These are phyloP conservation scores for Sabatieria punctata DNA, from an alignment of 2,888 invertebrate genomes.

Conservation along the genomic window DNA sequence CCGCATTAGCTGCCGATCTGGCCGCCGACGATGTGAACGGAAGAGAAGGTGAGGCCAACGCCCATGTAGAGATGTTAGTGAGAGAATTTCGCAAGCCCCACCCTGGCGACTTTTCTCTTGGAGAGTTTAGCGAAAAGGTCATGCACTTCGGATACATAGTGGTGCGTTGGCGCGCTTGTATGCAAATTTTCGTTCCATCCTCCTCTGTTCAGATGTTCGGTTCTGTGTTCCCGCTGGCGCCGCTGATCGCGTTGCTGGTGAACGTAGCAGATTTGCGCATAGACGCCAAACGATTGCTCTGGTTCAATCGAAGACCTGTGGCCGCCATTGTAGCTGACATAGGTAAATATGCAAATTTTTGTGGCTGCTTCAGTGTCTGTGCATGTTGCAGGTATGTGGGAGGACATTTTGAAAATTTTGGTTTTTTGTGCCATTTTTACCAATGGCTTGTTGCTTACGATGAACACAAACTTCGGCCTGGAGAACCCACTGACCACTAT, in stretches of 20 bases:
- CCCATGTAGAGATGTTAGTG: too few species aligned
- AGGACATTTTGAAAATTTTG: conserved; percentile 32
- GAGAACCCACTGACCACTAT: background rate
- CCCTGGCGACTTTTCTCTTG: conserved; percentile 33
- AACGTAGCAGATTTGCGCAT: conserved; percentile 32
- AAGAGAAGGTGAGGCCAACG: too few species aligned
- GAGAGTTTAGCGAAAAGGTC: conserved; percentile 36
- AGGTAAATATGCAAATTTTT: conserved; percentile 21
- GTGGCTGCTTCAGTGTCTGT: too few species aligned
- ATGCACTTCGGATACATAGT: conserved; percentile 36
- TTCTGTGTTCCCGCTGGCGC: conserved; percentile 35
- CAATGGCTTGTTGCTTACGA: conserved; percentile 31
- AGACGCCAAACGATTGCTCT: conserved; percentile 34
- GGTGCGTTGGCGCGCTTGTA: conserved; percentile 21
- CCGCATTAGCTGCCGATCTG: too few species aligned
- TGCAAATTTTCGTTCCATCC: background rate
- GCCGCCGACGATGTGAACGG: too few species aligned
- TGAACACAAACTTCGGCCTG: background rate
- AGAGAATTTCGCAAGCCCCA: conserved; percentile 30
- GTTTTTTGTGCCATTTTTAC: conserved; percentile 34
- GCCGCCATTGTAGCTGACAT: conserved; percentile 34
- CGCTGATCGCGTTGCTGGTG: conserved; percentile 32
- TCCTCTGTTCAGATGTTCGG: conserved; percentile 33
- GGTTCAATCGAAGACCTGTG: conserved; percentile 34
- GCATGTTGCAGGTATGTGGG: conserved; percentile 34